Conservation (phyloP, 2,113 vertebrate species). For the Sterrhoptilus dennistouni region DNA sequence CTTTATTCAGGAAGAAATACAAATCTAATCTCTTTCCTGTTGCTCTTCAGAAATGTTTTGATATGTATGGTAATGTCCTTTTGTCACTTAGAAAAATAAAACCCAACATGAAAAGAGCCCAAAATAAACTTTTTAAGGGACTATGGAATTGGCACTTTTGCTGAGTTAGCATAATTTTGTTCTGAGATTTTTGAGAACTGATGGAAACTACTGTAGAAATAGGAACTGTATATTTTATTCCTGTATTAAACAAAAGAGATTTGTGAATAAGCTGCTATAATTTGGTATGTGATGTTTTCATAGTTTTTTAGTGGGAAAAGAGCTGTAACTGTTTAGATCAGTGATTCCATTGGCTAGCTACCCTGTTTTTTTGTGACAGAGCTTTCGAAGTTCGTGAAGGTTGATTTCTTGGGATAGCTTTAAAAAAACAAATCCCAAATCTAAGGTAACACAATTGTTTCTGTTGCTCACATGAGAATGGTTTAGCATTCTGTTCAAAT, state of each 20-base stretch:
- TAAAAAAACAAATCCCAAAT: not conserved
- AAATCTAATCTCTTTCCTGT: not conserved
- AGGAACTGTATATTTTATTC: not conserved
- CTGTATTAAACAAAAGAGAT: not conserved
- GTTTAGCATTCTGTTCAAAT: not conserved
- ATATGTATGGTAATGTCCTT: not conserved
- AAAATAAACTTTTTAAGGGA: not conserved
- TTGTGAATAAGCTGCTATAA: not conserved
- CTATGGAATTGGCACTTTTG: not conserved
- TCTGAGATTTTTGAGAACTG: not conserved
- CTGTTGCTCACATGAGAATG: not conserved
- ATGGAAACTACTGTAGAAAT: not conserved
- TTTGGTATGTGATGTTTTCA: not conserved
- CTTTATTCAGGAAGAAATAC: constrained; percentile 16
- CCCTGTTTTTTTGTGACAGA: not conserved
- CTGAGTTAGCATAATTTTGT: not conserved
- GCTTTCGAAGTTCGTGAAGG: not conserved
- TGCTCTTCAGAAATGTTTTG: not conserved
- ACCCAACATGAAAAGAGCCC: not conserved
- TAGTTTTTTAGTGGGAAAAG: not conserved
- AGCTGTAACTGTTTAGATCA: not conserved
- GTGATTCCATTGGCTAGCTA: not conserved
- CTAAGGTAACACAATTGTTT: not conserved
- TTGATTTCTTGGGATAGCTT: not conserved
- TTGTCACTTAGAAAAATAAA: not conserved